Evolutionary conservation across 2,113 vertebrate genomes (phyloP).

Genomic region (Takifugu flavidus): DNA sequence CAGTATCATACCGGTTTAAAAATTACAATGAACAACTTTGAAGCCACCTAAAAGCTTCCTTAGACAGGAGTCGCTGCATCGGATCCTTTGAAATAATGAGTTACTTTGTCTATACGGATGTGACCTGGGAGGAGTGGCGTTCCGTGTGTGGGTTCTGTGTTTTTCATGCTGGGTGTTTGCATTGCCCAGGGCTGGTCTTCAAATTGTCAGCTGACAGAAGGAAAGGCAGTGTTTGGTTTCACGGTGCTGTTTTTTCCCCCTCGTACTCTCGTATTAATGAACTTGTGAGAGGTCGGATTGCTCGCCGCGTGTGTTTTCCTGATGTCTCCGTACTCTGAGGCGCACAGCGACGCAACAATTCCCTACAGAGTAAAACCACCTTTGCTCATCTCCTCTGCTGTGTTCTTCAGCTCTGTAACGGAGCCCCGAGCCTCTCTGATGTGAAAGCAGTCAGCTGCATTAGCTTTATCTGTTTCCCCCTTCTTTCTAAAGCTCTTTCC

Average conservation of each 20-base stretch:
- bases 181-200: conserved; percentile 33
- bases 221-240: conserved; percentile 63
- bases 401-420: conserved; percentile 14
- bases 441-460: conserved; percentile 16
- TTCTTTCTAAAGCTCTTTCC: conserved; percentile 13
- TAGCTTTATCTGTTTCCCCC: neutral
- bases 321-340: conserved; percentile 45
- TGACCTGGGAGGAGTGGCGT: conserved; percentile 21
- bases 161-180: conserved; percentile 13
- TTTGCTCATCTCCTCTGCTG: conserved; percentile 7
- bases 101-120: conserved; percentile 46
- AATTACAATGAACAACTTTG: too few relatives aligned
- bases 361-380: conserved; percentile 38
- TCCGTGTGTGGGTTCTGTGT: neutral
- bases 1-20: conserved; percentile 3
- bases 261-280: conserved; percentile 21
- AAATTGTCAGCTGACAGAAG: conserved; percentile 53
- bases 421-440: conserved; percentile 19
- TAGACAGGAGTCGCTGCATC: neutral
- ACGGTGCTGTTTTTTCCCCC: conserved; percentile 66
- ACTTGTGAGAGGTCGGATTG: conserved; percentile 23
- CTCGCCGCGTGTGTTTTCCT: conserved; percentile 18
- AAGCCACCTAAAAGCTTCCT: conserved; percentile 2
- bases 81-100: conserved; percentile 38
- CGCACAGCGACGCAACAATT: conserved; percentile 34